These are phyloP conservation scores for Napeogenes sylphis DNA, from an alignment of 2,888 invertebrate genomes.

Conservation along the genomic window DNA sequence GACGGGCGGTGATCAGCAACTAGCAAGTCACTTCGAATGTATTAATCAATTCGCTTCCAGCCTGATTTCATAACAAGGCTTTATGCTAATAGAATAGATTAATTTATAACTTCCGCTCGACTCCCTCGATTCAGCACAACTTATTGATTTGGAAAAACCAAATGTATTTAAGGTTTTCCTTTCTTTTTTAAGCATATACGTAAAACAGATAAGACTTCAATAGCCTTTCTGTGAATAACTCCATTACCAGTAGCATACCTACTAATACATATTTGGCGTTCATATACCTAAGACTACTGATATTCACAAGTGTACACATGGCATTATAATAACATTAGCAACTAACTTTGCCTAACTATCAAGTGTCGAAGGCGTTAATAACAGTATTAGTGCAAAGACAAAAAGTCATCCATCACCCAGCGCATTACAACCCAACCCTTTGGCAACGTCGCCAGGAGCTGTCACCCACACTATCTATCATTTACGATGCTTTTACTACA, in stretches of 20 bases:
- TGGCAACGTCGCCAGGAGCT: constrained; percentile 30
- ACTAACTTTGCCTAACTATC: constrained; percentile 9
- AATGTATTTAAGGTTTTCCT: too few species aligned
- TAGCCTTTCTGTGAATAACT: too few species aligned
- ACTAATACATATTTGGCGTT: too few species aligned
- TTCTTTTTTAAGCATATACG: too few species aligned
- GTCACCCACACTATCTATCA: constrained; percentile 29
- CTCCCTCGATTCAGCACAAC: too few species aligned
- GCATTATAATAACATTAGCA: neutral
- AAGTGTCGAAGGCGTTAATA: constrained; percentile 43
- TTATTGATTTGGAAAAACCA: too few species aligned
- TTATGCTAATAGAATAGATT: constrained; percentile 66
- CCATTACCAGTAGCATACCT: too few species aligned
- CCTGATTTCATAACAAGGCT: constrained; percentile 60
- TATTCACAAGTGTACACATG: too few species aligned
- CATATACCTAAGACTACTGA: too few species aligned
- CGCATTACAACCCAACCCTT: constrained; percentile 59
- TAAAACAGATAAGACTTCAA: too few species aligned
- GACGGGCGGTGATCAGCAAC: constrained; percentile 45
- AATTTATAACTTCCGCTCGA: constrained; percentile 32
- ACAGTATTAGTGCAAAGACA: constrained; percentile 46
- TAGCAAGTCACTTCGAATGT: constrained; percentile 59
- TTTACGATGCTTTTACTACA: constrained; percentile 17
- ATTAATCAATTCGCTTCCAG: constrained; percentile 62
- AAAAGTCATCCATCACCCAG: constrained; percentile 62